Conservation (phyloP, 2,888 invertebrate genomes). For the Pristionchus fissidentatus region DNA sequence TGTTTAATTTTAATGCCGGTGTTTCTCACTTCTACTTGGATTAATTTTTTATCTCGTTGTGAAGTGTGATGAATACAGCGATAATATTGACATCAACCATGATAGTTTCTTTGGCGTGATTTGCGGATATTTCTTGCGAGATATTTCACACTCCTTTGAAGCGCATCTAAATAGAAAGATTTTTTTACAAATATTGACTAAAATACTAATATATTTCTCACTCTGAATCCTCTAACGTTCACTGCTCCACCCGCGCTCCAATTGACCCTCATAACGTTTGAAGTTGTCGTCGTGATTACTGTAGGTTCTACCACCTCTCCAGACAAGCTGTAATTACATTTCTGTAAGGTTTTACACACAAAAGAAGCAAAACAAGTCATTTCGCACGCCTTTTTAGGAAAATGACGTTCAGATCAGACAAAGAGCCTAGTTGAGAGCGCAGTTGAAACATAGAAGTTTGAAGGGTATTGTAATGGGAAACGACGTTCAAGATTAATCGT, state of each 20-base stretch:
- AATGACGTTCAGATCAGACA: too few species aligned
- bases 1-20: too few species aligned
- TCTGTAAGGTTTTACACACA: too few species aligned
- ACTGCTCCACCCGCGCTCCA: conserved; percentile 2
- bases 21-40: neutral
- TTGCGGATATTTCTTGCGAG: neutral
- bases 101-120: neutral
- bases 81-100: neutral
- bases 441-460: too few species aligned
- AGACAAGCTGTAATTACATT: neutral
- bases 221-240: neutral
- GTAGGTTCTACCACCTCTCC: neutral
- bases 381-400: too few species aligned
- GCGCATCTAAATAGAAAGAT: neutral
- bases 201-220: neutral
- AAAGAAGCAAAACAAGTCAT: too few species aligned
- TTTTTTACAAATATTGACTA: neutral
- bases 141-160: neutral
- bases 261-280: neutral
- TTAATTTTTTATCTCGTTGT: neutral
- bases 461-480: too few species aligned
- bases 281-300: neutral
- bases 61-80: neutral
- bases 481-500: too few species aligned
- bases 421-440: too few species aligned